Evolutionary conservation across 2,113 vertebrate species (phyloP).

Genomic region (Alexandromys fortis): DNA sequence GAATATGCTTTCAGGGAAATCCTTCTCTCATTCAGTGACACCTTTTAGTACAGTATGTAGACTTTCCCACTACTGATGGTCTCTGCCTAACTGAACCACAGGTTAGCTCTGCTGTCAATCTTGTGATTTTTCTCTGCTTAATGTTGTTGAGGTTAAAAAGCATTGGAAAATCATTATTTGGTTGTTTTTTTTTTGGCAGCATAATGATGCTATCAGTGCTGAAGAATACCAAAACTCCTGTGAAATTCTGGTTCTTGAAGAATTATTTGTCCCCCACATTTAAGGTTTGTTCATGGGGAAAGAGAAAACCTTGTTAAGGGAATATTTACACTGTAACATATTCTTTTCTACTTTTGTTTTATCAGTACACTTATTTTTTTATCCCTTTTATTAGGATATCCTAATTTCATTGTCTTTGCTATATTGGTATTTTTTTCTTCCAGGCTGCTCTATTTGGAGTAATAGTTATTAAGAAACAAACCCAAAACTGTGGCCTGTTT

Average conservation of each 20-base stretch:
- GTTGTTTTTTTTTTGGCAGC: constrained; percentile 85
- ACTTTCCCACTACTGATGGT: neutral
- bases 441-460: neutral
- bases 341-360: constrained; percentile 4
- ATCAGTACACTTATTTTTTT: neutral
- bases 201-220: constrained; percentile 99
- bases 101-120: neutral
- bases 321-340: neutral
- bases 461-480: constrained; percentile 1
- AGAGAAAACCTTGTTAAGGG: constrained; percentile 14
- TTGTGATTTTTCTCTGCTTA: neutral
- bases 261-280: constrained; percentile 98
- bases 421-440: constrained; percentile 33
- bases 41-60: neutral
- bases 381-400: constrained; percentile 6
- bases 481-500: neutral
- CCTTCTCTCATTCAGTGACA: neutral
- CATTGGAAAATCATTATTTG: constrained; percentile 26
- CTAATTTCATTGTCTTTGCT: neutral
- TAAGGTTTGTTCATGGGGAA: constrained; percentile 90
- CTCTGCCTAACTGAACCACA: neutral
- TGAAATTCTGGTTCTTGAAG: constrained; percentile 99
- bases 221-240: constrained; percentile 97
- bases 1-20: neutral
- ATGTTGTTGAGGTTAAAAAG: constrained; percentile 60